phyloP scores from a whole-genome alignment of 2,888 invertebrate genomes.

The Drepanosiphum platanoidis region DNA sequence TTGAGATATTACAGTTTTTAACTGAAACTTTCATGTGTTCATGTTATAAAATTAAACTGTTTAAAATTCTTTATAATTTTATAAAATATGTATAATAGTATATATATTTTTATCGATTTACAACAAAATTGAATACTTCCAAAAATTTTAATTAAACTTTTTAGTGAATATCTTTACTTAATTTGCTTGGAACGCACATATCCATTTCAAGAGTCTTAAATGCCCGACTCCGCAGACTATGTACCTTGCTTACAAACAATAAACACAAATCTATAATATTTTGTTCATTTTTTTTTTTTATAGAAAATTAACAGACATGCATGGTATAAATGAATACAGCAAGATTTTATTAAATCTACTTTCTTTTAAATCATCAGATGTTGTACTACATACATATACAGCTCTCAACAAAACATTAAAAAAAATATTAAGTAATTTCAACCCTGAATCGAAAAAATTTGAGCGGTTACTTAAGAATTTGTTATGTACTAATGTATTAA shows the following conservation, averaged over 20 bases:
- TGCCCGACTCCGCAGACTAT: too few relatives aligned
- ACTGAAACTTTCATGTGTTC: too few relatives aligned
- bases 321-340: conserved; percentile 43
- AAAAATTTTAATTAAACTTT: too few relatives aligned
- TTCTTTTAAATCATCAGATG: conserved; percentile 28
- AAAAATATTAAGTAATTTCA: conserved; percentile 19
- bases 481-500: conserved; percentile 34
- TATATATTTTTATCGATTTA: background rate
- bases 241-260: too few relatives aligned
- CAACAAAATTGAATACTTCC: background rate
- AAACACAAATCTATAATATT: too few relatives aligned
- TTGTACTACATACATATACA: conserved; percentile 43
- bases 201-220: too few relatives aligned
- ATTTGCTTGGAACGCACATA: too few relatives aligned
- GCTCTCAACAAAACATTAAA: conserved; percentile 9
- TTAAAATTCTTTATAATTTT: too few relatives aligned
- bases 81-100: too few relatives aligned
- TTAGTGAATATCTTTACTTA: too few relatives aligned
- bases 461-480: conserved; percentile 10
- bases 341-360: conserved; percentile 37
- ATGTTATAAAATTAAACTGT: too few relatives aligned
- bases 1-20: too few relatives aligned
- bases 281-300: conserved; percentile 20
- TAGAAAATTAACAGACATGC: conserved; percentile 11
- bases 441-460: conserved; percentile 24